Percentiles rank a stretch among this genome's conserved stretches.
These are phyloP conservation scores for Brachionus rotundiformis DNA, from an alignment of 1,140 invertebrate genomes.

Conservation along the genomic window DNA sequence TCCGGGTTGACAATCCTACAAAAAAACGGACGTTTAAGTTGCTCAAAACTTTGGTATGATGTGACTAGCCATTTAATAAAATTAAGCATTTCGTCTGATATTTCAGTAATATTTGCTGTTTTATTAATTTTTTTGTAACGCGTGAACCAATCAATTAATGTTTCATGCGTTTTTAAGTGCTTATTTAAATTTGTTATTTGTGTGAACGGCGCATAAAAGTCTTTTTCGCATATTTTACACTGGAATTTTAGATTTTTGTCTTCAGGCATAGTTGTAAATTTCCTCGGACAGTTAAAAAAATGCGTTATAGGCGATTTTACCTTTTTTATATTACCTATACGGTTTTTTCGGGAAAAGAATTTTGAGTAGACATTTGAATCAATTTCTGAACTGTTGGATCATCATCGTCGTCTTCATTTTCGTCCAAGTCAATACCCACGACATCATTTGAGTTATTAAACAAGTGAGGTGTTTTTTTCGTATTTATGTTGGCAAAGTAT, in stretches of 20 bases:
- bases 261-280: background rate
- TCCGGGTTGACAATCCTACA: background rate
- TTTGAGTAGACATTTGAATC: background rate
- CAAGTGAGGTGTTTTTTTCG: too few species aligned
- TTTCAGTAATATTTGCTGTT: background rate
- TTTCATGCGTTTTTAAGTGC: background rate
- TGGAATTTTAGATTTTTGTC: background rate
- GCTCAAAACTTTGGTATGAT: background rate
- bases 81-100: background rate
- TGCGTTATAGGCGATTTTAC: background rate
- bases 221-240: background rate
- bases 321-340: background rate
- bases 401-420: background rate
- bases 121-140: background rate
- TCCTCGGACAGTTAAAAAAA: background rate
- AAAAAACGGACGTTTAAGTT: background rate
- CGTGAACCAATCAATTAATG: background rate
- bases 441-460: background rate
- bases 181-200: background rate
- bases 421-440: background rate
- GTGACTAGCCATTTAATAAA: slow-evolving; percentile 20
- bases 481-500: too few species aligned
- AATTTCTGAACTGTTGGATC: background rate
- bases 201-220: background rate
- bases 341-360: background rate